These are phyloP conservation scores for Apamea monoglypha DNA, from an alignment of 2,888 invertebrate species.

Conservation along the genomic window DNA sequence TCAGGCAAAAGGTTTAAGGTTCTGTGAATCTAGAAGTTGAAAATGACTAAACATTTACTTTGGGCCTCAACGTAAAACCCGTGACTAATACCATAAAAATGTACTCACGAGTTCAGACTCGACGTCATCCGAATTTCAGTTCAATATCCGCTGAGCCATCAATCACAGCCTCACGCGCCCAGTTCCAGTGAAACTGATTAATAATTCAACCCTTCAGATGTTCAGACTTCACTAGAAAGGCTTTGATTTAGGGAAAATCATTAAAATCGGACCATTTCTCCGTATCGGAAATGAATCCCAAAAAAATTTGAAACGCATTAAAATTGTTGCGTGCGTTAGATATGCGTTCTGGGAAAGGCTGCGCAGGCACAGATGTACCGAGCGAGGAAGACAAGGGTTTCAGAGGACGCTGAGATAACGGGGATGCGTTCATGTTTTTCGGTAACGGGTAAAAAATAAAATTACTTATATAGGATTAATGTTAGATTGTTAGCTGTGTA, in stretches of 20 bases:
- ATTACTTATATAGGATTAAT: not conserved
- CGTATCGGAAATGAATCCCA: conserved; percentile 53
- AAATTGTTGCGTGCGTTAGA: conserved; percentile 47
- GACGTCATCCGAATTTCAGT: conserved; percentile 16
- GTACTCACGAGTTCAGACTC: conserved; percentile 15
- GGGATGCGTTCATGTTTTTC: conserved; percentile 14
- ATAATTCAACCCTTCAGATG: conserved; percentile 51
- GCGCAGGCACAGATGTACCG: conserved; percentile 7
- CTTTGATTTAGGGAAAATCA: conserved; percentile 36
- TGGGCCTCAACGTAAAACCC: not conserved
- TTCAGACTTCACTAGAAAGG: conserved; percentile 8
- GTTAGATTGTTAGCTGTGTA: not conserved
- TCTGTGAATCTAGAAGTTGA: not conserved
- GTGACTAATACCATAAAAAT: conserved; percentile 34
- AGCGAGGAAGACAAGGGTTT: not conserved
- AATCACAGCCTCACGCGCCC: conserved; percentile 25
- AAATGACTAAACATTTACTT: not conserved
- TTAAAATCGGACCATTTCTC: conserved; percentile 60
- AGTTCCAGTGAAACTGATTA: conserved; percentile 44
- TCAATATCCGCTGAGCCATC: conserved; percentile 24
- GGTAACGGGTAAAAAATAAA: not conserved
- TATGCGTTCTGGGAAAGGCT: conserved; percentile 53
- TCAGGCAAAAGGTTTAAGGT: not conserved
- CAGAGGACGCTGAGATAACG: conserved; percentile 28
- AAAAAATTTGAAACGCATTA: conserved; percentile 24